Evolutionary conservation across 1,140 invertebrate species (phyloP), one percentile per base, ranked within the genome.

Genomic region (Acromyrmex echinatior): DNA sequence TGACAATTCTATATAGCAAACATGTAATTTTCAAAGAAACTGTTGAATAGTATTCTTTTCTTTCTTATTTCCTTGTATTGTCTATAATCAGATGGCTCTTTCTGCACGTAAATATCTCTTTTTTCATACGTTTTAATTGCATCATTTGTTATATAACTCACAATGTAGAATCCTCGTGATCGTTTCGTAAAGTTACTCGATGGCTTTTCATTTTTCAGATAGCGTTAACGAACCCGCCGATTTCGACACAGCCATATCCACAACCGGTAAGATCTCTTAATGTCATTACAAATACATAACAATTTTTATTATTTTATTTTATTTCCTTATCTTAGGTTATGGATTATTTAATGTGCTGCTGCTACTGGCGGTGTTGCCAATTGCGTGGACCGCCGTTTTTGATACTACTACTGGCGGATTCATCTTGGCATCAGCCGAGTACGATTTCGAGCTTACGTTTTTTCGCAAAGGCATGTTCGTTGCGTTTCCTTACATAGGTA

Each of bases 341-440:
- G 95, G 95, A 62, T 62, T 92, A 5, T 96, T 94, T 89, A 96
- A 96, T 80, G 86, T 95, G 51, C 49, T 95, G 39, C 71, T 95
- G n/a, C 58, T 95, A 10, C n/a, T 95, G 87, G 94, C 93, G 16
- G 88, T 92, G 0, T 65, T 93, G 49, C 95, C 95, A 45, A 92
- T 92, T 65, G 93, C 87, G 0, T 95, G 94, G 94, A 88, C 93
- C 16, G 92, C 89, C 21, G 82, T 93, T 53, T 94, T 95, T 82
- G 94, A 95, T 79, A 94, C 93, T 2, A 95, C 94, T 2, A 94
- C 93, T n/a, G 86, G 90, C 58, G 93, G 94, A 1, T 96, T 95
- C 79, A 90, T 95, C 49, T 89, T 96, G 53, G 93, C 94, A 5
- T 94, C 95, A 12, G 92, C 93, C 5, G 94, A 95, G 87, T 95